Evolutionary conservation across 2,797 vertebrate genomes (phyloP), one percentile per base, ranked within the genome.

Genomic region (Trematomus bernacchii): DNA sequence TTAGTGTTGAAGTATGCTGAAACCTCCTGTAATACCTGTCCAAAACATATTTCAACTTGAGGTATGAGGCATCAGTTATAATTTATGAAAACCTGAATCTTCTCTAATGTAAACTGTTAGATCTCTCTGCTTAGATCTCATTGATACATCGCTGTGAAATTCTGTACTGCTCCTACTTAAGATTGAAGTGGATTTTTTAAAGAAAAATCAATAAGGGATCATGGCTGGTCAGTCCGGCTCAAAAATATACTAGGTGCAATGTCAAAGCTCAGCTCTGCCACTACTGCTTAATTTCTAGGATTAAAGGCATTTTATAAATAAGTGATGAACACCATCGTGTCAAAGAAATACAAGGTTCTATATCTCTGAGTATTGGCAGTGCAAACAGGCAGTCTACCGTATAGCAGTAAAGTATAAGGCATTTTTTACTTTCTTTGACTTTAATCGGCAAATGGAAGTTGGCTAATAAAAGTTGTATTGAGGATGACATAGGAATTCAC

Each of bases 191-290:
- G 40, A 73, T 79, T 67, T 80, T 37, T 60, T 27, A 51, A 80
- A 53, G 66, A 59, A 48, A 77, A 79, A 78, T 90, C 87, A 80
- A 83, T 89, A 71, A 30, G n/a, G 52, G 81, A 84, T 91, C 62
- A 67, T 61, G 50, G 43, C 70, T 73, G 50, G 60, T 86, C 73
- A 75, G 72, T 72, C 64, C 37, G 54, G 66, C 65, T 85, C 21
- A 83, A 66, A 85, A 77, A 77, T 52, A 50, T 60, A 71, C 50
- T 50, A 52, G 62, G 62, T 74, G 48, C 19, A 21, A 21, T 77
- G 77, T 83, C 63, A 75, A 76, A 52, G 57, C 57, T 71, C 16
- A 8, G 10, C 23, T 76, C 62, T 40, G 19, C 42, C 42, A 71
- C 65, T 54, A 8, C 55, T 66, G 71, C 59, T 69, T 52, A 1